phyloP scores from a whole-genome alignment of 2,888 invertebrate genomes.

The Netelia melanura region DNA sequence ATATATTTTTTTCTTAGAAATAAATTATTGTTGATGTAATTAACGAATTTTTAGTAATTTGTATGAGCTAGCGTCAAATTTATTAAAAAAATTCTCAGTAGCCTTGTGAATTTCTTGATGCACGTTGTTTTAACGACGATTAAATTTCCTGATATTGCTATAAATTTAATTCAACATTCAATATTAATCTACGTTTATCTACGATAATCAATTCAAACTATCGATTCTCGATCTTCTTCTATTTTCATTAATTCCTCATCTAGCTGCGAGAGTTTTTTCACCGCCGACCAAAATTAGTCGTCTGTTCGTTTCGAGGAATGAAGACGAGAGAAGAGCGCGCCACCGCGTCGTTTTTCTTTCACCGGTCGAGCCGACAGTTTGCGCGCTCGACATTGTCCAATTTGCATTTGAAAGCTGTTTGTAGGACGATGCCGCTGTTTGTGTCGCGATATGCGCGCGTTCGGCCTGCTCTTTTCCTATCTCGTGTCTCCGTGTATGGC shows the following conservation, averaged over 20 bases:
- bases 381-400: conserved; percentile 64
- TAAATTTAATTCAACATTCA: too few relatives aligned
- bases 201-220: too few relatives aligned
- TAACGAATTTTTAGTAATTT: too few relatives aligned
- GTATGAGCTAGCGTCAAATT: too few relatives aligned
- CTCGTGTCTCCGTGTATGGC: conserved; percentile 33
- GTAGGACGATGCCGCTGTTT: conserved; percentile 48
- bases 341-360: conserved; percentile 35
- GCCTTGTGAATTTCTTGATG: not conserved
- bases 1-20: too few relatives aligned
- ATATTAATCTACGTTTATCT: too few relatives aligned
- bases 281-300: conserved; percentile 10
- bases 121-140: too few relatives aligned
- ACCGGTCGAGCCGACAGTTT: conserved; percentile 60
- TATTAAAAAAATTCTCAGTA: too few relatives aligned
- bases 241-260: not conserved
- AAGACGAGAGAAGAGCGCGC: not conserved
- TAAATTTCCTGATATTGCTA: too few relatives aligned
- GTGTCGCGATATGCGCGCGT: conserved; percentile 34
- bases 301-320: not conserved
- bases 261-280: conserved; percentile 22
- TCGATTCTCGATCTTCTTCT: not conserved
- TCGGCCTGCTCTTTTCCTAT: conserved; percentile 51
- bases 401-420: conserved; percentile 72
- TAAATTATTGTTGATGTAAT: too few relatives aligned